phyloP scores from a whole-genome alignment of 2,113 vertebrate species.

The Percopsis transmontana region DNA sequence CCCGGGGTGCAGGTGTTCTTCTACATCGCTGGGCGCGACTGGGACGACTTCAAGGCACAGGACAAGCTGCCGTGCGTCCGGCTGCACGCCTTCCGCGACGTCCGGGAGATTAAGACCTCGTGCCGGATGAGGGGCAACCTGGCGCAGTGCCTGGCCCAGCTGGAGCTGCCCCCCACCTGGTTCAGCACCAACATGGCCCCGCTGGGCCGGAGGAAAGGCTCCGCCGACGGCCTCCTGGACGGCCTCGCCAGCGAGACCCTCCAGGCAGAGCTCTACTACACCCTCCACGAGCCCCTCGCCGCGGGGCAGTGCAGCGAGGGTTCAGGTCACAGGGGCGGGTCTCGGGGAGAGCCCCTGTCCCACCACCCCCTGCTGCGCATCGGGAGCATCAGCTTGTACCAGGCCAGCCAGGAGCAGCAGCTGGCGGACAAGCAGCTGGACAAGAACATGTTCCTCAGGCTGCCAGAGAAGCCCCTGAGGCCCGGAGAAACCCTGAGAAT shows the following conservation, averaged over 20 bases:
- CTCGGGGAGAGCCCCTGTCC: slow-evolving; percentile 83
- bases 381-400: slow-evolving; percentile 93
- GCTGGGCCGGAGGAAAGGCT: slow-evolving; percentile 82
- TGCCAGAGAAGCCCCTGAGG: slow-evolving; percentile 89
- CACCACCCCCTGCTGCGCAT: slow-evolving; percentile 95
- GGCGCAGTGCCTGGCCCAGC: slow-evolving; percentile 91
- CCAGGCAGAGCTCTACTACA: slow-evolving; percentile 93
- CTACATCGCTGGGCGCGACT: slow-evolving; percentile 94
- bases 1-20: slow-evolving; percentile 93
- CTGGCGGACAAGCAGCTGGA: slow-evolving; percentile 92
- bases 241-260: slow-evolving; percentile 79
- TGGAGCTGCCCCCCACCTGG: slow-evolving; percentile 90
- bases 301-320: slow-evolving; percentile 84
- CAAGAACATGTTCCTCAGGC: slow-evolving; percentile 89
- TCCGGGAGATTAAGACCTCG: slow-evolving; percentile 89
- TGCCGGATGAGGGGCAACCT: slow-evolving; percentile 89
- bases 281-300: slow-evolving; percentile 82
- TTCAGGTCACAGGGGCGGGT: slow-evolving; percentile 56
- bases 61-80: slow-evolving; percentile 91
- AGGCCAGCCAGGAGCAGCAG: slow-evolving; percentile 79
- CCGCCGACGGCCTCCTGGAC: slow-evolving; percentile 77
- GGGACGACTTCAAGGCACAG: slow-evolving; percentile 91
- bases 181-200: slow-evolving; percentile 86
- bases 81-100: slow-evolving; percentile 90
- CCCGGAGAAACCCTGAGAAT: slow-evolving; percentile 91